Evolutionary conservation across 2,888 invertebrate genomes (phyloP), one percentile per base, ranked within the genome.

Genomic region (Chydorus sphaericus): DNA sequence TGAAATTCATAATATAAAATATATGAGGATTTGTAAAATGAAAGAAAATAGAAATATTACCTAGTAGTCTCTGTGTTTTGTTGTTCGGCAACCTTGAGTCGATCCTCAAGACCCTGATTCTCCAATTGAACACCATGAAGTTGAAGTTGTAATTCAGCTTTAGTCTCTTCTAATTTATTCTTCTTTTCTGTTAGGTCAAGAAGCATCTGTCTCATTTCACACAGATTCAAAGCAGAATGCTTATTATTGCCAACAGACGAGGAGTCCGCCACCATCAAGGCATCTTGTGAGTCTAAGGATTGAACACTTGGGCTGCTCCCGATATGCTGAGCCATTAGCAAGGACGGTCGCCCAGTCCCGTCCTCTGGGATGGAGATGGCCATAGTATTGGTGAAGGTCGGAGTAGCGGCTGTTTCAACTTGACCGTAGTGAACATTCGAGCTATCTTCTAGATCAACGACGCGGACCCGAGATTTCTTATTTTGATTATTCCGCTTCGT

Each of bases 131-230:
- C 26, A 28, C 44, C 44, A 23, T 44, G 44, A 11, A 44, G 44
- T 44, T 44, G 44, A 6, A 44, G 28, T 28, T 44, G 44, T 11
- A 44, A n/a, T 23, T 18, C 23, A 11, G 28, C 56, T 58, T 37
- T 11, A n/a, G 16, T 20, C 26, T 71, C 70, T 26, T 69, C 70
- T 58, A 75, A 71, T 63, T 77, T 78, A 23, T 75, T 70, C 62
- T 78, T 73, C 59, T 26, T 56, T 50, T 36, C 57, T 57, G 36
- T 61, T n/a, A 62, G 44, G 20, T 61, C 49, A n/a, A 60, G 30
- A 4, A 62, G 54, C 20, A 61, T 60, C 37, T 60, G 52, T 23
- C 44, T 55, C 33, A 58, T 39, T 36, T 60, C 60, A 28, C 49
- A 39, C 6, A 44, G 31, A 48, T 48, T 23, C 48, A 48, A 28